Base-by-base conservation (phyloP, 2,797 vertebrate genomes). In the Sciurus carolinensis region DNA sequence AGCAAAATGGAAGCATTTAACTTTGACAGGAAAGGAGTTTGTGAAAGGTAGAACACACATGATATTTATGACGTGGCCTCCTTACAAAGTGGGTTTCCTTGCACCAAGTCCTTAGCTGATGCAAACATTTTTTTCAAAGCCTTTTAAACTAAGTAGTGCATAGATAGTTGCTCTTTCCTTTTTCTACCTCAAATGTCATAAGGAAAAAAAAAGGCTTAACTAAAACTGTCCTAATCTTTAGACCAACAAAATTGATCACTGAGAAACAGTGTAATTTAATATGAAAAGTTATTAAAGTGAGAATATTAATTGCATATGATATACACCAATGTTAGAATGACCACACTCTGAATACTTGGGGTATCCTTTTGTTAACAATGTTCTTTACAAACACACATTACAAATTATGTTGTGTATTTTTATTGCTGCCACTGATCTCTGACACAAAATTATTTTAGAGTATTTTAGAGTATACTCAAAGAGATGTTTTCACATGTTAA, bases 31-130 rank as follows among this genome's bases (percentile, higher is more conserved):
- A 98, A 96, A 79, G 92, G 91, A 95, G 90, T 96, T 96, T 91
- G 91, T 87, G 88, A 87, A 98, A 98, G 98, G 71, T 89, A 96
- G 88, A 97, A 92, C 5, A 30, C 83, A 97, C 0, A 4, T 84
- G 97, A 50, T 89, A 97, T 91, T 97, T 96, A 97, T 96, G 87
- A 91, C 95, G 92, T 93, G 7, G 88, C 84, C 91, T 96, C 86
- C 50, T 97, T 98, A 96, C 30, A 92, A 97, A 95, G 81, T 95
- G 96, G 80, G 66, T 66, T 97, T 97, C 76, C 73, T 97, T 97
- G 95, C 50, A 95, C 14, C 71, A 64, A 1, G 76, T 91, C 95
- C 94, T 98, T 97, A 94, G 96, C 77, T 97, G 95, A 97, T 96
- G 90, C 44, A 88, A 85, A 91, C 59, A 59, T 83, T 96, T 95